Percentiles rank a stretch among this genome's conserved stretches.
Conservation (phyloP, 2,113 vertebrate species). For the Labeo rohita region DNA sequence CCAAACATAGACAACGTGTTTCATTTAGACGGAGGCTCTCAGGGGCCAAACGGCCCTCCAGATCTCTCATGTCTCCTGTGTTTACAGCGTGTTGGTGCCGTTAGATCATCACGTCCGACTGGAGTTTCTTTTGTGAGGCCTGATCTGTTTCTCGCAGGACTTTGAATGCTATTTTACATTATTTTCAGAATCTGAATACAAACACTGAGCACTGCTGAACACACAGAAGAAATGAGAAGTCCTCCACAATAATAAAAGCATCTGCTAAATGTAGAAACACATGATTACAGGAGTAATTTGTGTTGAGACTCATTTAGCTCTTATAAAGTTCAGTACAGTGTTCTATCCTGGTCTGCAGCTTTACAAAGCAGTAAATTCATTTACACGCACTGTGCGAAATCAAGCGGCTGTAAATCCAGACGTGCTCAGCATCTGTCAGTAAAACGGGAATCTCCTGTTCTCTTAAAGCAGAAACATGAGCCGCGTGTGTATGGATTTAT, state of each 20-base stretch:
- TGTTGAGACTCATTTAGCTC: not conserved
- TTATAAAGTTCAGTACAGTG: not conserved
- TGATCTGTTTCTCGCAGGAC: not conserved
- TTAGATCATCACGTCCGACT: not conserved
- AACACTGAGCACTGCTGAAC: not conserved
- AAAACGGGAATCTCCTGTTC: not conserved
- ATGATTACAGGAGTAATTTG: not conserved
- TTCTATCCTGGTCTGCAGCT: constrained; percentile 38
- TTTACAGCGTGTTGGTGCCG: not conserved
- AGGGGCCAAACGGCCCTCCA: not conserved
- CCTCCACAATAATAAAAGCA: not conserved
- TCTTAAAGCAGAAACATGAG: not conserved
- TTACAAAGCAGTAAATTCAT: constrained; percentile 43
- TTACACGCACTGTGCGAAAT: not conserved
- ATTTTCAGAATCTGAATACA: not conserved
- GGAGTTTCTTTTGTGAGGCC: not conserved
- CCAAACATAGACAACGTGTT: not conserved
- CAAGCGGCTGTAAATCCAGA: not conserved
- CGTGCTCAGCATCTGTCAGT: not conserved
- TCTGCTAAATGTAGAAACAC: not conserved
- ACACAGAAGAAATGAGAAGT: not conserved
- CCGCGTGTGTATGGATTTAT: not conserved
- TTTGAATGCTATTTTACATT: not conserved
- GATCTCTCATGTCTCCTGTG: not conserved
- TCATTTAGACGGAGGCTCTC: not conserved